These are phyloP conservation scores for Loripinus fragilis DNA, from an alignment of 2,888 invertebrate species.

Conservation along the genomic window DNA sequence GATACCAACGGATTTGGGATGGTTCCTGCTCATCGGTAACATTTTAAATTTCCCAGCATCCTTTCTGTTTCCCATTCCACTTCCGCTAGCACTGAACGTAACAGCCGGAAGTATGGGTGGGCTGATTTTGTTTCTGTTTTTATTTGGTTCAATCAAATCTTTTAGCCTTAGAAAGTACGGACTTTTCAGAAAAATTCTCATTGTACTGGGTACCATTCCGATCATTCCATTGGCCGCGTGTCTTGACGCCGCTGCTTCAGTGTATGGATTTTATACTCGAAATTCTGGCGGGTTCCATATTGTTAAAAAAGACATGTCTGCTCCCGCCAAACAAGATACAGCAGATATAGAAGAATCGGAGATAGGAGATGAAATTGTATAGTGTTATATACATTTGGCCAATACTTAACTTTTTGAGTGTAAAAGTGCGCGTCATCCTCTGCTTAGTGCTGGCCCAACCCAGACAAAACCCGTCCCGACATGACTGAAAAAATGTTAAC, in stretches of 20 bases:
- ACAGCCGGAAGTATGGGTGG: conserved; percentile 60
- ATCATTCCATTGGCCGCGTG: conserved; percentile 58
- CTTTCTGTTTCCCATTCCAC: conserved; percentile 57
- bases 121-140: conserved; percentile 54
- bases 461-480: too few species aligned
- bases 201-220: conserved; percentile 51
- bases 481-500: too few species aligned
- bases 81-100: conserved; percentile 53
- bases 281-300: conserved; percentile 58
- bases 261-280: conserved; percentile 58
- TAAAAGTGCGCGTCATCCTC: too few species aligned
- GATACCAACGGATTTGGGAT: too few species aligned
- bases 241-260: too few species aligned
- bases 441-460: too few species aligned
- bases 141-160: too few species aligned
- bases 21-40: too few species aligned
- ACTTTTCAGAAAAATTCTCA: conserved; percentile 40
- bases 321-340: not conserved
- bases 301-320: conserved; percentile 52
- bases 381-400: too few species aligned
- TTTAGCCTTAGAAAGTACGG: too few species aligned
- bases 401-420: too few species aligned
- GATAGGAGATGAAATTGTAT: not conserved
- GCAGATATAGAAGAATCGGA: not conserved
- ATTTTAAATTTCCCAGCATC: conserved; percentile 59